A percentile compares a stretch with the other conserved stretches of the same genome.
Conservation (phyloP, 2,113 vertebrate species). For the Papio anubis region DNA sequence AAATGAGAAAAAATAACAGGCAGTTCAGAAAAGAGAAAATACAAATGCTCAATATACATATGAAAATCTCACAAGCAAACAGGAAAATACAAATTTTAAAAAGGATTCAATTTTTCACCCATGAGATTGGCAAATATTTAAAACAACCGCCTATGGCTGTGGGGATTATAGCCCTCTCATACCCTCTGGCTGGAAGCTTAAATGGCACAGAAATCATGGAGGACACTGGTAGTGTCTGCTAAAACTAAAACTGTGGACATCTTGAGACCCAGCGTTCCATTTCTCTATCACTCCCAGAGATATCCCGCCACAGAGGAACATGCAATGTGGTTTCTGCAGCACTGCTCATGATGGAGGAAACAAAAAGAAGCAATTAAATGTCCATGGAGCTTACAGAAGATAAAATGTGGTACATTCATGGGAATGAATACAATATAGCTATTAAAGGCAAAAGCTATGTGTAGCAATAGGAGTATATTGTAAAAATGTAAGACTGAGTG, state of each 20-base stretch:
- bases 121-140: slow-evolving; percentile 49
- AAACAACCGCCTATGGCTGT: neutral
- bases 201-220: neutral
- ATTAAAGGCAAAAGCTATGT: neutral
- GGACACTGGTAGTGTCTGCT: neutral
- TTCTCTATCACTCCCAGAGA: neutral
- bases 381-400: neutral
- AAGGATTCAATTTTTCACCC: slow-evolving; percentile 35
- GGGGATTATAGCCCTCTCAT: neutral
- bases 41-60: neutral
- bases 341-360: neutral
- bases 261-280: neutral
- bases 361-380: neutral
- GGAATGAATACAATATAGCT: neutral
- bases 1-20: slow-evolving; percentile 42
- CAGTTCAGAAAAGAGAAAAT: slow-evolving; percentile 31
- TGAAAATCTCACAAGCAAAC: slow-evolving; percentile 58
- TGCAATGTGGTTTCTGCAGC: neutral
- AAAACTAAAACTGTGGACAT: neutral
- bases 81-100: slow-evolving; percentile 41
- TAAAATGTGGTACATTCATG: neutral
- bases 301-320: neutral
- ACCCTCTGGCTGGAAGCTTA: neutral
- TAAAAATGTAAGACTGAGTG: neutral
- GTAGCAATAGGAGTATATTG: neutral